Evolutionary conservation across 2,113 vertebrate genomes (phyloP).

Genomic region (Speoplatyrhinus poulsoni): DNA sequence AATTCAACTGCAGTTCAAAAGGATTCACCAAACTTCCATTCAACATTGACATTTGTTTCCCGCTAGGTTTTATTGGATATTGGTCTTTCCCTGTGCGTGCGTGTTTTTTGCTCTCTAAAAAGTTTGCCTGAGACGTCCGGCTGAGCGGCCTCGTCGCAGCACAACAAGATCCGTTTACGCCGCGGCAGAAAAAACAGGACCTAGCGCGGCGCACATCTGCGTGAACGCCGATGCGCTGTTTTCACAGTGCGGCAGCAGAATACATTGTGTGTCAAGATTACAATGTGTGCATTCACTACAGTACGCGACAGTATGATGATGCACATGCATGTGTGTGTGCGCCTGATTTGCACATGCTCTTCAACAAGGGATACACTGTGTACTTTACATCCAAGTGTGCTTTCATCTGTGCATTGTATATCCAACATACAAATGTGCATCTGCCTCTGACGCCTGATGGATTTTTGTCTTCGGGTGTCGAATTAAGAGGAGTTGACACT

Average conservation of each 20-base stretch:
- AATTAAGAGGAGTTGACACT: neutral
- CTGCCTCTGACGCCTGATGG: neutral
- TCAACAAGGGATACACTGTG: constrained; percentile 17
- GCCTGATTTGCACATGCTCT: constrained; percentile 21
- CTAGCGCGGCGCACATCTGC: constrained; percentile 16
- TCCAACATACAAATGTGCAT: neutral
- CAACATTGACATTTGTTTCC: too few species aligned
- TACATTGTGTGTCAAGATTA: constrained; percentile 5
- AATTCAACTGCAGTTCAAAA: too few species aligned
- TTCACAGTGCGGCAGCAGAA: constrained; percentile 10
- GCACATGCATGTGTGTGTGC: constrained; percentile 18
- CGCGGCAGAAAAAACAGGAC: constrained; percentile 39
- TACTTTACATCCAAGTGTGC: constrained; percentile 8
- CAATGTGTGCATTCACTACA: constrained; percentile 44
- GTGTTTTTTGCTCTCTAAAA: constrained; percentile 36
- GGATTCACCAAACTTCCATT: too few species aligned
- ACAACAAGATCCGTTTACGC: constrained; percentile 49
- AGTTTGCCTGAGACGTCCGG: neutral
- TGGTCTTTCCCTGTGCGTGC: neutral
- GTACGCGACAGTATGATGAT: too few species aligned
- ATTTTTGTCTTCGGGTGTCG: neutral
- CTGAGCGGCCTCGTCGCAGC: constrained; percentile 29
- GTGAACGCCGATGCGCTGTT: neutral
- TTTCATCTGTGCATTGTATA: neutral
- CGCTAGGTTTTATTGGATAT: too few species aligned